Percentiles rank a stretch among this genome's conserved stretches.
These are phyloP conservation scores for Pseudomugil tenellus DNA, from an alignment of 2,797 vertebrate genomes.

Conservation along the genomic window DNA sequence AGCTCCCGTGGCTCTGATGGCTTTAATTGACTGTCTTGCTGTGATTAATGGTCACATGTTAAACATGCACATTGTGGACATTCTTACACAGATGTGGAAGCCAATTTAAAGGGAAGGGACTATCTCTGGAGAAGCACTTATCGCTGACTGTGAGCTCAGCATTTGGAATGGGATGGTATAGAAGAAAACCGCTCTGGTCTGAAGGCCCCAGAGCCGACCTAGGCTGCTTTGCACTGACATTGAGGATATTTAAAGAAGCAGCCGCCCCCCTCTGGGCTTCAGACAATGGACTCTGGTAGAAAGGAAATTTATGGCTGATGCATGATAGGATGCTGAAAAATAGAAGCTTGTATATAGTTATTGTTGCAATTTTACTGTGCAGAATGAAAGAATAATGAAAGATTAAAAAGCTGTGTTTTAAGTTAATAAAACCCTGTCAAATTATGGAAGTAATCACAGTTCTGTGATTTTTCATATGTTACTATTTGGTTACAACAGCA, in stretches of 20 bases:
- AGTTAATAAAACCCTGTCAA: slow-evolving; percentile 18
- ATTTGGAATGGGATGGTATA: slow-evolving; percentile 65
- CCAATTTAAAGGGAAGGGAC: slow-evolving; percentile 73
- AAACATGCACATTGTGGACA: slow-evolving; percentile 81
- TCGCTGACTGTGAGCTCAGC: slow-evolving; percentile 78
- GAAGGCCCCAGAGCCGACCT: slow-evolving; percentile 72
- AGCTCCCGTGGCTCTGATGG: slow-evolving; percentile 69
- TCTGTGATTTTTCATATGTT: slow-evolving; percentile 36
- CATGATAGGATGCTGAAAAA: slow-evolving; percentile 49
- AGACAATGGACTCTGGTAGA: slow-evolving; percentile 56
- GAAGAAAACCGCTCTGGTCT: slow-evolving; percentile 60
- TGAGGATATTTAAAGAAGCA: slow-evolving; percentile 79
- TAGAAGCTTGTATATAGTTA: slow-evolving; percentile 9
- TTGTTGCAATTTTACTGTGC: neutral
- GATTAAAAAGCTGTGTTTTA: slow-evolving; percentile 3
- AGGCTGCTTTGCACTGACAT: slow-evolving; percentile 53
- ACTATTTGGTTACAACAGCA: slow-evolving; percentile 54
- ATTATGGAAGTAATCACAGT: slow-evolving; percentile 19
- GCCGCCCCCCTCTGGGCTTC: slow-evolving; percentile 56
- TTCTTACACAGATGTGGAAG: slow-evolving; percentile 79
- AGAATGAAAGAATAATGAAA: neutral
- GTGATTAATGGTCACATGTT: slow-evolving; percentile 87
- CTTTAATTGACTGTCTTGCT: slow-evolving; percentile 83
- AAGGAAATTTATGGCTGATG: slow-evolving; percentile 45
- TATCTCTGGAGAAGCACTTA: slow-evolving; percentile 88